Evolutionary conservation across 2,113 vertebrate species (phyloP), one percentile per base, ranked within the genome.

Genomic region (Zootoca vivipara): DNA sequence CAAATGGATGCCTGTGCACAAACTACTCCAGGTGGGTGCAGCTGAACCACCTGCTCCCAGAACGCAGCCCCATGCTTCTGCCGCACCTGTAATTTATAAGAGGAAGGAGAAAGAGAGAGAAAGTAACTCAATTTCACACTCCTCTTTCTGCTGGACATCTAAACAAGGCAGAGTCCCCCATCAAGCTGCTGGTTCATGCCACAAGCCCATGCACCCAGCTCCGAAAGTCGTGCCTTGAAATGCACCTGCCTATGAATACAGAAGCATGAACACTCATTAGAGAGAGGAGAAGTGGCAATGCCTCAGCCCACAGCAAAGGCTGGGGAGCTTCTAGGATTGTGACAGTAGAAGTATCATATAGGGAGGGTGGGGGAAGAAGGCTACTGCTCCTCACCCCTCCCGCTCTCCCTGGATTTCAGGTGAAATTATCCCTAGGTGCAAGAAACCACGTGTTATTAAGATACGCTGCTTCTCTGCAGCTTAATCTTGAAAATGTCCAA

Each of bases 11-110:
- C 74, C 85, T 64, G 35, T 78, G 77, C 33, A 82, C 87, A 56
- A 30, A 64, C 58, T 58, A 77, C 73, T 83, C 89, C 80, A 83
- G 80, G 89, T 86, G 89, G 89, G 67, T 28, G 64, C 22, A 15
- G 79, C 81, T 78, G 38, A 90, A 62, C 42, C 80, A 72, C 64
- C 33, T 78, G 85, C 89, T 87, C 85, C 73, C 80, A 83, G 64
- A 83, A 18, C 69, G 64, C 30, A 65, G 62, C 30, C 81, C 46
- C 72, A 10, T 40, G 1, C 20, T 35, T 33, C 73, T 35, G 80
- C 62, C 18, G 74, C n/a, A 73, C n/a, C 42, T 78, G 79, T 18
- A 81, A 83, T 65, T 65, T 86, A 65, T 10, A 42, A 78, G 30
- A 26, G 15, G 30, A 42, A 18, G 16, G 46, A n/a, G 18, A 16